These are phyloP conservation scores for Rhabdomys dilectus DNA, from an alignment of 2,113 vertebrate species.

Conservation along the genomic window DNA sequence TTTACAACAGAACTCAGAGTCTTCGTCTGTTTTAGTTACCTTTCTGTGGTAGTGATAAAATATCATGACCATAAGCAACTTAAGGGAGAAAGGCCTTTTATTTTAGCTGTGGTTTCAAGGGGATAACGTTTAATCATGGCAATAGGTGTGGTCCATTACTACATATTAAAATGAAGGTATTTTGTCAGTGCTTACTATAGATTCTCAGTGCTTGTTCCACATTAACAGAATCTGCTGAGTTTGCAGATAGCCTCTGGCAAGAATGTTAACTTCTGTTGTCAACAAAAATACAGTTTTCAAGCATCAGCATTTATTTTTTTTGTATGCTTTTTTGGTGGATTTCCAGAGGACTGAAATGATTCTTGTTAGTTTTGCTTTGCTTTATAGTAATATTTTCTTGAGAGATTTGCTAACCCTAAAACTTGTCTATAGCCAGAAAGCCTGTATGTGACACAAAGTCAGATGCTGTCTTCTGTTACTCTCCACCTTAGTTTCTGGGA, in stretches of 20 bases:
- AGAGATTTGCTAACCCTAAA: not conserved
- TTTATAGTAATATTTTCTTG: not conserved
- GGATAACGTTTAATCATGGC: not conserved
- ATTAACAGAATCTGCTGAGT: not conserved
- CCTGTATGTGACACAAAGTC: not conserved
- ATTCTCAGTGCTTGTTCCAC: not conserved
- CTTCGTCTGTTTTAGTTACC: not conserved
- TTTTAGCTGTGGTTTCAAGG: not conserved
- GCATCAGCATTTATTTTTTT: not conserved
- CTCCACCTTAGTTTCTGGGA: not conserved
- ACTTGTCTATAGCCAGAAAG: not conserved
- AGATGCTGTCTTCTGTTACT: not conserved
- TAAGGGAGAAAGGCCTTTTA: not conserved
- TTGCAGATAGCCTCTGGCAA: not conserved
- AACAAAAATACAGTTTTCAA: not conserved
- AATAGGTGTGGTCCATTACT: not conserved
- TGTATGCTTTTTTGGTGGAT: not conserved
- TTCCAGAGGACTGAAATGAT: not conserved
- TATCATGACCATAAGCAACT: not conserved
- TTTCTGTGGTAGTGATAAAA: not conserved
- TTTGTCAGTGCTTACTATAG: not conserved
- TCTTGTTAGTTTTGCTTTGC: not conserved
- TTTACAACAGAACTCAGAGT: not conserved
- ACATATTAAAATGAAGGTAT: not conserved
- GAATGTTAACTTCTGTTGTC: not conserved